Conservation (phyloP, 64 coral and sea anemone species). For the Porites lutea region DNA sequence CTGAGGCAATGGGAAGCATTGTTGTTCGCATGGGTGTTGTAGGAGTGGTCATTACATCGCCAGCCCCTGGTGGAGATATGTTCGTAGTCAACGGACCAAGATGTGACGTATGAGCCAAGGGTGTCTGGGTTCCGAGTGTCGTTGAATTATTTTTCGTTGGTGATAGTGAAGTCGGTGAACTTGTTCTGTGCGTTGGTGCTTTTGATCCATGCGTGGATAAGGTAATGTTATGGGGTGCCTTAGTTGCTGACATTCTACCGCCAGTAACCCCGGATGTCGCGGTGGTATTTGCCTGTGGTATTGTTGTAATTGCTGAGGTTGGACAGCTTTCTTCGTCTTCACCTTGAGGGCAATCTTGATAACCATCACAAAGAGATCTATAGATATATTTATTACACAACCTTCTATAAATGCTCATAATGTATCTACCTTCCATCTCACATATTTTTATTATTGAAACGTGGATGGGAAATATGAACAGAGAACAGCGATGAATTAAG, state of each 20-base stretch:
- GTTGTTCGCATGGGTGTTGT: background rate
- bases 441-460: no score
- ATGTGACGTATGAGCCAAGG: background rate
- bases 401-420: background rate
- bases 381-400: background rate
- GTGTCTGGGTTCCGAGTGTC: background rate
- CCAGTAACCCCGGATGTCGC: conserved; percentile 36
- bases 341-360: conserved; percentile 61
- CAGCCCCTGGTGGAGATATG: background rate
- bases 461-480: background rate
- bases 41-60: background rate
- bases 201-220: conserved; percentile 49
- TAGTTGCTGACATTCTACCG: conserved; percentile 13
- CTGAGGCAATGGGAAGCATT: no score
- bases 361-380: conserved; percentile 82
- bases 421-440: no score
- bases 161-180: background rate
- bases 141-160: conserved; percentile 9
- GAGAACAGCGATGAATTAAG: background rate
- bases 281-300: conserved; percentile 4
- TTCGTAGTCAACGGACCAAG: background rate
- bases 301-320: background rate
- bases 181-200: conserved; percentile 62
- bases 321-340: conserved; percentile 79
- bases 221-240: conserved; percentile 21